Evolutionary conservation across 2,888 invertebrate genomes (phyloP).

Genomic region (Scaptomyza polygonia): DNA sequence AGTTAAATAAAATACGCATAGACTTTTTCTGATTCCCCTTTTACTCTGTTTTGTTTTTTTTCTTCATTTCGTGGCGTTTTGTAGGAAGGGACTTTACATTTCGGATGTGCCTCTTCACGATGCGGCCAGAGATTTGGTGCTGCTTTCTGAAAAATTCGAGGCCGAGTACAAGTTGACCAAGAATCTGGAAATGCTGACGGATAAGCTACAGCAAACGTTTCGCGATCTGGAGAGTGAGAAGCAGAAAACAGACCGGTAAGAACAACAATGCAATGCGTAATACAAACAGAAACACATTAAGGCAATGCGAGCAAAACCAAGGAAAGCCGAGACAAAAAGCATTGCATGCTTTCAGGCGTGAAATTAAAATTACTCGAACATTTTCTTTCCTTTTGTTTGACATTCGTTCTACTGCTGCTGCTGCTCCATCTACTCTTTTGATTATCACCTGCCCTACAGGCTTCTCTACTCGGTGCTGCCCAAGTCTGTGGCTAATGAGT

Average conservation of each 20-base stretch:
- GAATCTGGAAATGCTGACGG: conserved; percentile 96
- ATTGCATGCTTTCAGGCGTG: conserved; percentile 60
- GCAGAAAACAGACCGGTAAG: conserved; percentile 96
- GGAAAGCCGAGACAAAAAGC: conserved; percentile 25
- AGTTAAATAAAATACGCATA: conserved; percentile 60
- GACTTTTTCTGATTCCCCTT: conserved; percentile 38
- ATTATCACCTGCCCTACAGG: conserved; percentile 84
- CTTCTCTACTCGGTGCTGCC: conserved; percentile 97
- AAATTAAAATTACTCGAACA: conserved; percentile 64
- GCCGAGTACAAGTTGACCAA: conserved; percentile 98
- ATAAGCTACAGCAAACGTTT: conserved; percentile 97
- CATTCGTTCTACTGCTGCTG: conserved; percentile 42
- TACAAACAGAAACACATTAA: conserved; percentile 57
- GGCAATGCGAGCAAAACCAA: conserved; percentile 2
- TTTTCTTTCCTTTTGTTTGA: conserved; percentile 60
- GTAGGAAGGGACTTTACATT: conserved; percentile 94
- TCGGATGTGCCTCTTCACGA: conserved; percentile 98
- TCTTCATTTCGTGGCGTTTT: neutral
- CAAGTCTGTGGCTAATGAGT: conserved; percentile 96
- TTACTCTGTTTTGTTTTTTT: neutral
- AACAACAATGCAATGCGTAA: conserved; percentile 37
- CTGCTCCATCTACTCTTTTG: neutral
- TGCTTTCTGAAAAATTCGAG: conserved; percentile 98
- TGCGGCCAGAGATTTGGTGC: conserved; percentile 96
- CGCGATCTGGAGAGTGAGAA: conserved; percentile 97